phyloP scores from a whole-genome alignment of 2,888 invertebrate genomes.

The Ischnura elegans region DNA sequence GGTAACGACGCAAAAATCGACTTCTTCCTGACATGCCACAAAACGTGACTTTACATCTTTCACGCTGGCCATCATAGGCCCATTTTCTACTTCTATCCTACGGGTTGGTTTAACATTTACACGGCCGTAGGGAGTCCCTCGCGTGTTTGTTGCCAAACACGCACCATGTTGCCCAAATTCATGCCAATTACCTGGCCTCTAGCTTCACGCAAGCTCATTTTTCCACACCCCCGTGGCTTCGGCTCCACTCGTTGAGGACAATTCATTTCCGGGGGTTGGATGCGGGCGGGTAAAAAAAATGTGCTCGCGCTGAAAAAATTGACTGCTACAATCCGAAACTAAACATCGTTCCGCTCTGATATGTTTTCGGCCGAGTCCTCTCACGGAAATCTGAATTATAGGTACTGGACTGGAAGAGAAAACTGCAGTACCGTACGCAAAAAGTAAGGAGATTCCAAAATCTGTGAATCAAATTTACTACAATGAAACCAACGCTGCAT shows the following conservation, averaged over 20 bases:
- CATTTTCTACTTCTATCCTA: too few species aligned
- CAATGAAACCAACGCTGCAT: too few species aligned
- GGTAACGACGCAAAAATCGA: conserved; percentile 22
- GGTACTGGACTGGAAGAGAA: too few species aligned
- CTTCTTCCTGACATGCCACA: not conserved
- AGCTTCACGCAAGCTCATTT: not conserved
- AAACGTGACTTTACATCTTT: conserved; percentile 23
- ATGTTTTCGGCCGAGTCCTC: too few species aligned
- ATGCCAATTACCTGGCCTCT: not conserved
- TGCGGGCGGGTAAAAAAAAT: not conserved
- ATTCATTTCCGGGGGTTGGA: not conserved
- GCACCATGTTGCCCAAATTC: not conserved
- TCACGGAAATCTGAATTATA: too few species aligned
- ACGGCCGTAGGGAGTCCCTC: too few species aligned
- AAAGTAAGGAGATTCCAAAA: too few species aligned
- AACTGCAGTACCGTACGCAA: too few species aligned
- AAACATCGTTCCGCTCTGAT: conserved; percentile 19
- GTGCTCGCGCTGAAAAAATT: not conserved
- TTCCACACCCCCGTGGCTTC: not conserved
- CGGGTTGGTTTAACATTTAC: too few species aligned
- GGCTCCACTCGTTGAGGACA: not conserved
- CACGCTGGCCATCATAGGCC: not conserved
- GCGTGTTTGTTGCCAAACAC: not conserved
- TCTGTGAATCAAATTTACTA: too few species aligned
- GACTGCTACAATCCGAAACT: not conserved